Evolutionary conservation across 1,140 invertebrate species (phyloP), one percentile per base, ranked within the genome.

Genomic region (Drosophila varians): DNA sequence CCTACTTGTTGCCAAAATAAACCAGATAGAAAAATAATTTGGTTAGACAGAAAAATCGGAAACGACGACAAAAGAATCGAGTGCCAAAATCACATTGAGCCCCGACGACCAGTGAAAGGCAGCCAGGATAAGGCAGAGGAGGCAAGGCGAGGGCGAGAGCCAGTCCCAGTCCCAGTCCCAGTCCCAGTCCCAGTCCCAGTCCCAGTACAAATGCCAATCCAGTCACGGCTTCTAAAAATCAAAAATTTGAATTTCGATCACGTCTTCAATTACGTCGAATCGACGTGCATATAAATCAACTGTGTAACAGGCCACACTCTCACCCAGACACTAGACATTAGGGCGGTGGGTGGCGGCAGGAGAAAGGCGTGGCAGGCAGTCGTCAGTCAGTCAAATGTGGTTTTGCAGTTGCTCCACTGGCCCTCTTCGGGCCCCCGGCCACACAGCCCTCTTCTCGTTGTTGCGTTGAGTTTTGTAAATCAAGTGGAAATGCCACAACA

Each of bases 241-340:
- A 87, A 87, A 87, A 87, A 87, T 87, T 87, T 87, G 82, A 87
- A 87, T 87, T 87, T 87, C 82, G 82, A 87, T 87, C 82, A 87
- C 82, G 82, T 87, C 82, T 87, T 87, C 82, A 87, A 87, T 87
- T 87, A 87, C 82, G 82, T 87, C 82, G 82, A 87, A 87, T 87
- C 82, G 82, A 77, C 82, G 82, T 87, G 82, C 82, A 87, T 87
- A 87, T 87, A 87, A 87, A 87, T 87, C 82, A 87, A 87, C 80
- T 80, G 65, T 55, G 75, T 74, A 75, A 23, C 73, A 82, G 61
- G 48, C 53, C 72, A 54, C 38, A 28, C 38, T 9, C 40, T n/a
- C 26, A 38, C 43, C 19, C 43, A 9, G 45, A 55, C 25, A 40
- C 25, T 8, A 45, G 25, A 40, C 46, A 47, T n/a, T 23, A 16